Evolutionary conservation across 2,113 vertebrate species (phyloP).

Genomic region (Saccopteryx leptura): DNA sequence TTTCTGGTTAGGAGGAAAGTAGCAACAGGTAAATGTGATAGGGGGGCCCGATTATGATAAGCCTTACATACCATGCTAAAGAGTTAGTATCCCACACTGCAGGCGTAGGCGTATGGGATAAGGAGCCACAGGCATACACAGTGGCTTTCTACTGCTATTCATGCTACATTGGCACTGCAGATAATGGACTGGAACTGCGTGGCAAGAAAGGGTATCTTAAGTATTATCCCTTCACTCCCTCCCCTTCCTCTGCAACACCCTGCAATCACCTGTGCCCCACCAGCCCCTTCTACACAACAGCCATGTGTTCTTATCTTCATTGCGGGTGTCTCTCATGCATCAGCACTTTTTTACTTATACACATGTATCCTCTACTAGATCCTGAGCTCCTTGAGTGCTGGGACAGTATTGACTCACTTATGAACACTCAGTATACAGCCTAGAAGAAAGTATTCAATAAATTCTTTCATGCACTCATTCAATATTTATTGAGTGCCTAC

Average conservation of each 20-base stretch:
- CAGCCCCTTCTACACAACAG: neutral
- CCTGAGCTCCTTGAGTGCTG: neutral
- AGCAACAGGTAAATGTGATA: neutral
- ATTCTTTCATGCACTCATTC: neutral
- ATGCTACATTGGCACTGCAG: rapidly evolving
- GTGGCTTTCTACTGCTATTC: neutral
- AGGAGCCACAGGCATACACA: too few relatives aligned
- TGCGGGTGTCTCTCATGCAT: neutral
- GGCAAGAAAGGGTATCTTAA: neutral
- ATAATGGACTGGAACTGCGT: rapidly evolving
- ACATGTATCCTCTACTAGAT: neutral
- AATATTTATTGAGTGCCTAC: neutral
- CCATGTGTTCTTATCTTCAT: neutral
- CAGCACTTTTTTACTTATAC: neutral
- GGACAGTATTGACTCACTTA: neutral
- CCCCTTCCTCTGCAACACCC: neutral
- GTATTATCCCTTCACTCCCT: neutral
- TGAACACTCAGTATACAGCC: too few relatives aligned
- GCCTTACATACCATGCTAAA: neutral
- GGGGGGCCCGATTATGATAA: neutral
- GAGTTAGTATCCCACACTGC: neutral
- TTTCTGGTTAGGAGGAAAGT: neutral
- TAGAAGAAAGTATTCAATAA: neutral
- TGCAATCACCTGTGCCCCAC: neutral
- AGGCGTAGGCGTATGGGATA: neutral